These are phyloP conservation scores for Pristiophorus japonicus DNA, from an alignment of 2,113 vertebrate species.

Conservation along the genomic window DNA sequence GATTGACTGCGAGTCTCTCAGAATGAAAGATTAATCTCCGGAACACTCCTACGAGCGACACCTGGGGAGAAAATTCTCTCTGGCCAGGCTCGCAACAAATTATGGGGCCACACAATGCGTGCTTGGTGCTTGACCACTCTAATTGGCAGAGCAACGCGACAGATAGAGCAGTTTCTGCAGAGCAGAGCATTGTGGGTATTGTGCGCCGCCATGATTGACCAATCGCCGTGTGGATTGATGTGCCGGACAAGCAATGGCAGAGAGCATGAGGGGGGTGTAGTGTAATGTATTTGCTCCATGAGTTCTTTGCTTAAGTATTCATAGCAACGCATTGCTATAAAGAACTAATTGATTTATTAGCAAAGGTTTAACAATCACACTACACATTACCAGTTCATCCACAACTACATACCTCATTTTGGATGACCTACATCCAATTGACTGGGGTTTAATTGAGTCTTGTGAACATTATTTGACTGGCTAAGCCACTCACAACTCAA, in stretches of 20 bases:
- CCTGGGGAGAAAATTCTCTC: neutral
- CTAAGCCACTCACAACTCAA: too few species aligned
- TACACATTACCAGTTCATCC: too few species aligned
- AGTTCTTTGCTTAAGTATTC: too few species aligned
- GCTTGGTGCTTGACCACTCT: neutral
- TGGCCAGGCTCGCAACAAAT: neutral
- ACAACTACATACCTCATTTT: too few species aligned
- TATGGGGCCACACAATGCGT: neutral
- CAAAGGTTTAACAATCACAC: too few species aligned
- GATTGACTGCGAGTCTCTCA: too few species aligned
- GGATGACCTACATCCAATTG: too few species aligned
- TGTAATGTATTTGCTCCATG: too few species aligned
- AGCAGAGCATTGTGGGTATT: neutral
- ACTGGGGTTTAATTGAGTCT: too few species aligned
- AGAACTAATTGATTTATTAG: too few species aligned
- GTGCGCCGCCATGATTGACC: neutral
- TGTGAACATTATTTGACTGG: too few species aligned
- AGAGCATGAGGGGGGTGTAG: neutral
- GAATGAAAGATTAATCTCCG: neutral
- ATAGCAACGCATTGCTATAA: too few species aligned
- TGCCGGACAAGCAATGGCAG: neutral
- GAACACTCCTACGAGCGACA: neutral
- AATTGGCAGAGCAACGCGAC: neutral
- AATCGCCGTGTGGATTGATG: neutral
- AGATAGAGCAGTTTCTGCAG: neutral